Conservation (phyloP, 2,113 vertebrate species). For the Aphyosemion australe region DNA sequence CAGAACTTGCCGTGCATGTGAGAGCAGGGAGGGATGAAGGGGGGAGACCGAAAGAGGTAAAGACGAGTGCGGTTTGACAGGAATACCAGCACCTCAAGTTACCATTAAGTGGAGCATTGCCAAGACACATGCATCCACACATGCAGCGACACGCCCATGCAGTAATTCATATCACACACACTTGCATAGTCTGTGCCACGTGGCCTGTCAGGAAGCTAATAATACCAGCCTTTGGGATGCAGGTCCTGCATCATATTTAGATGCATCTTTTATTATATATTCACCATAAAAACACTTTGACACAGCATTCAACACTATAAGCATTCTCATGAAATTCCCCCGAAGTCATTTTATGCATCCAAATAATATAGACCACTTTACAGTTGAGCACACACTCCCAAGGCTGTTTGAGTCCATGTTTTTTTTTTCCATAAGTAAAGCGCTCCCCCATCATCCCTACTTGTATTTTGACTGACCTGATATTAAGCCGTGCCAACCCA, state of each 20-base stretch:
- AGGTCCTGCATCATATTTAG: conserved; percentile 45
- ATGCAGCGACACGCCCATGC: conserved; percentile 48
- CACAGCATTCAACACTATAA: conserved; percentile 22
- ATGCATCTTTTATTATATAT: conserved; percentile 34
- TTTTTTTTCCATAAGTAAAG: conserved; percentile 21
- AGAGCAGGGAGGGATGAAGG: conserved; percentile 45
- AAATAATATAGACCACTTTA: conserved; percentile 33
- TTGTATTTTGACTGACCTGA: conserved; percentile 42
- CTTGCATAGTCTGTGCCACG: conserved; percentile 1
- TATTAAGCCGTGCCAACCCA: conserved; percentile 28
- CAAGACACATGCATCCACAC: conserved; percentile 37
- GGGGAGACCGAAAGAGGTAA: conserved; percentile 61
- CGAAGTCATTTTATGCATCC: conserved; percentile 3
- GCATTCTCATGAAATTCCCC: conserved; percentile 15
- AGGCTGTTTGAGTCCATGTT: conserved; percentile 21
- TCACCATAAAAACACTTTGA: conserved; percentile 52
- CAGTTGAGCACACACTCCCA: conserved; percentile 7
- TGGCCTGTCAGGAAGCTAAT: conserved; percentile 44
- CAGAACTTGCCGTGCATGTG: conserved; percentile 76
- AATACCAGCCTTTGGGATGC: conserved; percentile 51
- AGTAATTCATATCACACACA: conserved; percentile 35
- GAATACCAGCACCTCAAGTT: conserved; percentile 74
- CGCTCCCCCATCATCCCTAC: conserved; percentile 1
- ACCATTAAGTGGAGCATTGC: conserved; percentile 65
- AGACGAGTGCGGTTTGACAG: conserved; percentile 61